A percentile compares a stretch with the other conserved stretches of the same genome.
Conservation (phyloP, 2,797 vertebrate genomes). For the Serranus cabrilla region DNA sequence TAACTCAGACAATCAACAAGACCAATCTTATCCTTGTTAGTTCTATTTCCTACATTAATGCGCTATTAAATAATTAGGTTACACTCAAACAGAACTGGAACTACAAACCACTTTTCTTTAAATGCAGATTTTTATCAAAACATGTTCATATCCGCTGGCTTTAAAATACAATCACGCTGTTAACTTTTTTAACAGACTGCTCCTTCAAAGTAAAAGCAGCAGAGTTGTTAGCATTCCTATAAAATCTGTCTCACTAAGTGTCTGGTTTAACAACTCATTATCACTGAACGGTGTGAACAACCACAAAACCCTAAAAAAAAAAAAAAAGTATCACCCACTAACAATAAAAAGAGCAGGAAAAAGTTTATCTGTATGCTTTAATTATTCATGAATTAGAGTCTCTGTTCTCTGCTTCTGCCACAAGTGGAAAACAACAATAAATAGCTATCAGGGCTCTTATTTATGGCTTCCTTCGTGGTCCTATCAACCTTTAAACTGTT, state of each 20-base stretch:
- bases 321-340: conserved; percentile 67
- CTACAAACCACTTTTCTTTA: too few species aligned
- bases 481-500: conserved; percentile 85
- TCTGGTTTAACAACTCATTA: conserved; percentile 83
- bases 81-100: conserved; percentile 7
- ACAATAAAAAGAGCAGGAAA: conserved; percentile 43
- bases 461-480: conserved; percentile 88
- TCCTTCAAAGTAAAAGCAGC: conserved; percentile 33
- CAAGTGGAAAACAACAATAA: conserved; percentile 84
- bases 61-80: conserved; percentile 2
- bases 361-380: conserved; percentile 67
- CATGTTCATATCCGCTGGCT: too few species aligned
- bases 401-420: conserved; percentile 50
- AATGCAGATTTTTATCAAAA: background rate
- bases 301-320: conserved; percentile 60
- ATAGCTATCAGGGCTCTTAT: conserved; percentile 85
- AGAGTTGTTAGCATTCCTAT: conserved; percentile 46
- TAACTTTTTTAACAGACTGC: conserved; percentile 22
- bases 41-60: conserved; percentile 21
- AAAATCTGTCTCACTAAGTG: conserved; percentile 64
- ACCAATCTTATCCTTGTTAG: conserved; percentile 19
- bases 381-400: conserved; percentile 76
- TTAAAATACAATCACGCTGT: too few species aligned
- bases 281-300: conserved; percentile 80
- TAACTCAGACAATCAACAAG: conserved; percentile 45